Evolutionary conservation across 2,113 vertebrate species (phyloP).

Genomic region (Microtus pennsylvanicus): DNA sequence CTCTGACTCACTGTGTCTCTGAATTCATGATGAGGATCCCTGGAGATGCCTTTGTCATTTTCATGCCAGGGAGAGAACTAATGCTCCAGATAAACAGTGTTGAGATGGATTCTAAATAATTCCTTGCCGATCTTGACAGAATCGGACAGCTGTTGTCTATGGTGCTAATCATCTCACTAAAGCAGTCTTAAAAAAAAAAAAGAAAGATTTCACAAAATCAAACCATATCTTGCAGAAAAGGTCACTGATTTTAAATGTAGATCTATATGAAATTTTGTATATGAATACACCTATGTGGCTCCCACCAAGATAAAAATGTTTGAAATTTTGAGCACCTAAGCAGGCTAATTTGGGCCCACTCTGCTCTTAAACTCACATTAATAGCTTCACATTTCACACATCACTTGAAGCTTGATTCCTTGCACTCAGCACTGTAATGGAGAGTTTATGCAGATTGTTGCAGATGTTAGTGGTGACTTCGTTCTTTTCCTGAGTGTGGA

Average conservation of each 20-base stretch:
- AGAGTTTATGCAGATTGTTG: not conserved
- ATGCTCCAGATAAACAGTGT: not conserved
- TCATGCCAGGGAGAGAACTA: not conserved
- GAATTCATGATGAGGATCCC: not conserved
- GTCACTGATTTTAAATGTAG: not conserved
- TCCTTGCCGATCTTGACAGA: not conserved
- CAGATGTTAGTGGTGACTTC: not conserved
- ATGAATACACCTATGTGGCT: not conserved
- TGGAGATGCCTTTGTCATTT: not conserved
- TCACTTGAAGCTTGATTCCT: not conserved
- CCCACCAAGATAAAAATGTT: not conserved
- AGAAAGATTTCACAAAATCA: not conserved
- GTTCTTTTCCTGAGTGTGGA: not conserved
- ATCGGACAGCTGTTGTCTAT: not conserved
- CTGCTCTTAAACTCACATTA: not conserved
- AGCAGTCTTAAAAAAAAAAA: not conserved
- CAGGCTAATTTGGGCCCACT: not conserved
- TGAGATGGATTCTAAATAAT: not conserved
- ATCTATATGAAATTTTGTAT: not conserved
- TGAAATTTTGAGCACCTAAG: not conserved
- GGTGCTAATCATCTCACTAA: not conserved
- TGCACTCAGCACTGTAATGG: not conserved
- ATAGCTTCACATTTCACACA: not conserved
- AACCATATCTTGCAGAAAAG: not conserved
- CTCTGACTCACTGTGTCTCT: not conserved